phyloP scores from a whole-genome alignment of 2,888 invertebrate genomes.

The Apantesis nais region DNA sequence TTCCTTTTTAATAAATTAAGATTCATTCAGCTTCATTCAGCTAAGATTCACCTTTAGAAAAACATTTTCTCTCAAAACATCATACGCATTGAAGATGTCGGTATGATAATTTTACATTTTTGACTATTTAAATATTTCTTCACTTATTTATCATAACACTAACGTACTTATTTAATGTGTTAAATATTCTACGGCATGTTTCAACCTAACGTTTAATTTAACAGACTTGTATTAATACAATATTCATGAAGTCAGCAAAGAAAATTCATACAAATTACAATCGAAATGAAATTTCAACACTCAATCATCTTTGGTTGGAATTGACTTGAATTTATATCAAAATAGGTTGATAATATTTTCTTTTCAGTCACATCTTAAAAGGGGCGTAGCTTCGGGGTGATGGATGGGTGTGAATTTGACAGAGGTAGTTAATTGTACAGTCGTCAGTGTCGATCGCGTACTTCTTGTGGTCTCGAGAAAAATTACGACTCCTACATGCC shows the following conservation, averaged over 20 bases:
- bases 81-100: neutral
- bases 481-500: conserved; percentile 65
- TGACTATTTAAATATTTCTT: neutral
- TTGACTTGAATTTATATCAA: neutral
- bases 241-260: neutral
- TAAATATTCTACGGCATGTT: neutral
- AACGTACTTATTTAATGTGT: neutral
- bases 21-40: neutral
- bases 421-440: conserved; percentile 78
- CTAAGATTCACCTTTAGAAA: neutral
- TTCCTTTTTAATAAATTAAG: neutral
- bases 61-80: neutral
- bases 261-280: neutral
- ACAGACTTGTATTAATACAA: neutral
- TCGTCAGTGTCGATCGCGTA: conserved; percentile 61
- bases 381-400: conserved; percentile 50
- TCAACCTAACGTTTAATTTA: neutral
- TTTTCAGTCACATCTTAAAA: conserved; percentile 60
- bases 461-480: conserved; percentile 62
- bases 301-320: neutral
- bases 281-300: conserved; percentile 3
- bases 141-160: neutral
- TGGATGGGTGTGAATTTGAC: conserved; percentile 78
- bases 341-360: conserved; percentile 22
- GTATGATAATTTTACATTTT: neutral